Evolutionary conservation across 2,113 vertebrate genomes (phyloP).

Genomic region (pig (Sus scrofa)): T2T-Sscrofa CM000819.6:65660501-65661000

Average conservation of each 20-base stretch:
- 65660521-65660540: background rate
- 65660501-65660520: background rate
- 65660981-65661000: too few relatives aligned
- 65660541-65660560: background rate
- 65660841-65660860: background rate
- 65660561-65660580: background rate
- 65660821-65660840: background rate
- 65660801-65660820: background rate
- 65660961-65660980: too few relatives aligned
- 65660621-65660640: background rate
- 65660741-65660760: background rate
- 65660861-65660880: background rate
- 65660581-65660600: background rate
- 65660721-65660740: background rate
- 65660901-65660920: background rate
- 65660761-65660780: background rate
- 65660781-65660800: background rate
- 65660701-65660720: background rate
- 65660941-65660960: background rate
- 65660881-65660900: background rate
- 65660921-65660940: background rate
- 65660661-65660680: background rate
- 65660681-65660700: background rate
- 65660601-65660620: background rate
- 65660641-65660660: background rate